Evolutionary conservation across 2,797 vertebrate genomes (phyloP).

Genomic region (Neopelma chrysocephalum): DNA sequence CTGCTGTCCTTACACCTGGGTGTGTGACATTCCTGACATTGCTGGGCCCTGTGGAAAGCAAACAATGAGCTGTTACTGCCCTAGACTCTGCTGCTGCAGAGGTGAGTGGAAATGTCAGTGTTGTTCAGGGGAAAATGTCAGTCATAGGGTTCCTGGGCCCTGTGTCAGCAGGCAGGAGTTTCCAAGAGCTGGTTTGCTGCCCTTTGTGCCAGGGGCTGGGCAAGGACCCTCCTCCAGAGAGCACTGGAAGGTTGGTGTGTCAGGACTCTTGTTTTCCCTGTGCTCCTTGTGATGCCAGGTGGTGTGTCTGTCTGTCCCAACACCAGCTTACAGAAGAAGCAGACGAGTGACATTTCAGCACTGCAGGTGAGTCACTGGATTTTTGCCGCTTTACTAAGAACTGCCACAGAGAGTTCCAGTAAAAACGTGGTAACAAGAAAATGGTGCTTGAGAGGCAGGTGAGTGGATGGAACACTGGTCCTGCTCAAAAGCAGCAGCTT

Average conservation of each 20-base stretch:
- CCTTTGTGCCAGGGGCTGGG: neutral
- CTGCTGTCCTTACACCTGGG: neutral
- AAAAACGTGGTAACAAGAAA: accelerated
- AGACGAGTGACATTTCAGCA: neutral
- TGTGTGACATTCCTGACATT: neutral
- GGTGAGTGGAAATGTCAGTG: neutral
- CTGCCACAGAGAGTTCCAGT: neutral
- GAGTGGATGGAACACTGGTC: accelerated
- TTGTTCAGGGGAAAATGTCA: neutral
- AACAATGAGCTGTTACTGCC: neutral
- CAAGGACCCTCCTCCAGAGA: neutral
- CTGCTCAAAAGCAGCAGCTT: neutral
- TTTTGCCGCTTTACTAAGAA: neutral
- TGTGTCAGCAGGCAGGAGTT: neutral
- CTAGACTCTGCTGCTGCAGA: neutral
- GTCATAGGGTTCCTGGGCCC: neutral
- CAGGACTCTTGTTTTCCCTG: neutral
- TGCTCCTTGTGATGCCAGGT: neutral
- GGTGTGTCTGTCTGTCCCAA: neutral
- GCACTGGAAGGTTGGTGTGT: neutral
- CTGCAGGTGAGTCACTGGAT: neutral
- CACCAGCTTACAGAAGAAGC: neutral
- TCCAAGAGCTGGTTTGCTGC: neutral
- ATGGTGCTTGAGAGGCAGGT: neutral
- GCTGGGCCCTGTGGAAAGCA: neutral